A percentile compares a stretch with the other conserved stretches of the same genome.
Evolutionary conservation across 2,797 vertebrate genomes (phyloP).

Genomic region (Microtus agrestis): DNA sequence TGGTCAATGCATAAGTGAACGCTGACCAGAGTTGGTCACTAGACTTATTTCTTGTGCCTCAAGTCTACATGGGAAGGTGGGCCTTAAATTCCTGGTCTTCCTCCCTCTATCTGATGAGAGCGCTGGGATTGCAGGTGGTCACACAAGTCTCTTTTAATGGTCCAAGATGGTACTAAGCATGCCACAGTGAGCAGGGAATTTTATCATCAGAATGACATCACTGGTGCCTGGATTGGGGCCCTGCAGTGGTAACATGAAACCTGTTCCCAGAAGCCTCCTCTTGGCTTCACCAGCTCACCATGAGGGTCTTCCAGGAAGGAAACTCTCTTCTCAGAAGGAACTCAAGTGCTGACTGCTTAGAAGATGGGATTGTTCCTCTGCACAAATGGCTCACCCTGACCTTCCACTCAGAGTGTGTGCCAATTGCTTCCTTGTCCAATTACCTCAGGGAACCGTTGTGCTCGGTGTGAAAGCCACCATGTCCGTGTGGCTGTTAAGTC

Average conservation of each 20-base stretch:
- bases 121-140: no score
- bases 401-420: neutral
- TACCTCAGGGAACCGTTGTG: neutral
- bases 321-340: neutral
- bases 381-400: neutral
- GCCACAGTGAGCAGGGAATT: neutral
- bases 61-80: no score
- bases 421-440: neutral
- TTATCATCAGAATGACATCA: neutral
- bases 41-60: no score
- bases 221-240: neutral
- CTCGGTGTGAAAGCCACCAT: neutral
- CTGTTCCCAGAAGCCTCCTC: neutral
- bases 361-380: neutral
- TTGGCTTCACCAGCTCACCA: neutral
- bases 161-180: neutral
- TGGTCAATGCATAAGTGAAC: no score
- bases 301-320: neutral
- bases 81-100: neutral
- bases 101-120: neutral
- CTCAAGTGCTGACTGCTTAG: neutral
- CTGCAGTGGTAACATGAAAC: neutral
- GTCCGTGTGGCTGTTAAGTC: neutral
- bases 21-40: no score
- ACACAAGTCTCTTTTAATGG: neutral